Evolutionary conservation across 2,113 vertebrate species (phyloP).

Genomic region (Chamaea fasciata): DNA sequence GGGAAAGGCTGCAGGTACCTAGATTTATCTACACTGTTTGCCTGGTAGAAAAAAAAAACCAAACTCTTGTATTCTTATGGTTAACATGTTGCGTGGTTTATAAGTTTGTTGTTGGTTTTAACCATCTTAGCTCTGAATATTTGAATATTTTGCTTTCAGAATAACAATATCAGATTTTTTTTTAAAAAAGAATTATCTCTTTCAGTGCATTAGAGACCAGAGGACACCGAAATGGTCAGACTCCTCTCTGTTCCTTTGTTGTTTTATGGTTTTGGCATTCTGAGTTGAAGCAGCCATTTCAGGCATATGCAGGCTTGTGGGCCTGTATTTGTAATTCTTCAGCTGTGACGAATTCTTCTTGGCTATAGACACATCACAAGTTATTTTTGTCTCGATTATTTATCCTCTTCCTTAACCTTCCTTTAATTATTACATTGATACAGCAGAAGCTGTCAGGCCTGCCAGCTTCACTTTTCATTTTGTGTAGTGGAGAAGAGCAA

Average conservation of each 20-base stretch:
- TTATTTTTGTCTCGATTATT: not conserved
- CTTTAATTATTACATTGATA: not conserved
- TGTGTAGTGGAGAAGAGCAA: not conserved
- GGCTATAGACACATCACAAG: not conserved
- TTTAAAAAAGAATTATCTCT: not conserved
- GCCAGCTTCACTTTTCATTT: not conserved
- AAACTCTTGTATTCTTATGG: not conserved
- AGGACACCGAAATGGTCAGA: not conserved
- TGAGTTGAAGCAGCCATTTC: not conserved
- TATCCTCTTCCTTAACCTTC: not conserved
- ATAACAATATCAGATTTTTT: not conserved
- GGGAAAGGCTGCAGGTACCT: not conserved
- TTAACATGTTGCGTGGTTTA: not conserved
- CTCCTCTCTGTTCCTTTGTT: not conserved
- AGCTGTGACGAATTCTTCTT: not conserved
- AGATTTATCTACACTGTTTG: not conserved
- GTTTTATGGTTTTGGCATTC: not conserved
- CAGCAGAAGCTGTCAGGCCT: not conserved
- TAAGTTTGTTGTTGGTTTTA: not conserved
- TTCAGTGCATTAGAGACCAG: not conserved
- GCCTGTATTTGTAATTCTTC: not conserved
- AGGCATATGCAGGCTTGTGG: not conserved
- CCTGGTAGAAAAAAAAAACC: not conserved
- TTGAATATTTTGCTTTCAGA: not conserved
- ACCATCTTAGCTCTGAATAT: not conserved